phyloP scores from a whole-genome alignment of 2,888 invertebrate genomes.

The Tetrapedia diversipes region DNA sequence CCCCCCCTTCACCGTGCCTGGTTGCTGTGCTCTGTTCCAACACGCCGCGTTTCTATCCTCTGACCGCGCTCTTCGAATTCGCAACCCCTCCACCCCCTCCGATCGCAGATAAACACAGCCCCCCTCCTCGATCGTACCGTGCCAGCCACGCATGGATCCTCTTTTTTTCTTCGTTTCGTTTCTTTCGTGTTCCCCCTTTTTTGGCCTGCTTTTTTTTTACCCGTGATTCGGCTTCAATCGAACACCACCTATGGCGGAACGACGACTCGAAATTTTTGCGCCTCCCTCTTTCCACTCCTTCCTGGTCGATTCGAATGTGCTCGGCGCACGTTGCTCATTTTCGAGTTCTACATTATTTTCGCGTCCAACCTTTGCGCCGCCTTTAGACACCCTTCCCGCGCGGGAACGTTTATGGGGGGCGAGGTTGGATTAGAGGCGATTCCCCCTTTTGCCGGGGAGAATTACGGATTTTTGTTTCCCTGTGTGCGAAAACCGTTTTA shows the following conservation, averaged over 20 bases:
- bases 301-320: conserved; percentile 32
- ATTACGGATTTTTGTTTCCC: not conserved
- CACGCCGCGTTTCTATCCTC: conserved; percentile 51
- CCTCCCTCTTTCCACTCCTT: conserved; percentile 32
- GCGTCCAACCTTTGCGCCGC: not conserved
- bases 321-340: conserved; percentile 32
- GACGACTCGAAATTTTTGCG: conserved; percentile 55
- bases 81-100: conserved; percentile 14
- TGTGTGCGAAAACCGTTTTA: no score
- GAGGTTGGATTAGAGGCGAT: no score
- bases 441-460: not conserved
- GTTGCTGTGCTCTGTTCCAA: conserved; percentile 46
- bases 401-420: not conserved
- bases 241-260: conserved; percentile 54
- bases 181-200: not conserved
- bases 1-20: conserved; percentile 48
- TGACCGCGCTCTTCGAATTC: conserved; percentile 55
- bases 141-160: conserved; percentile 11
- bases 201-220: conserved; percentile 43
- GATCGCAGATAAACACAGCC: no score
- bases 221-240: conserved; percentile 63
- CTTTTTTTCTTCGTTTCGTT: conserved; percentile 1
- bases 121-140: no score
- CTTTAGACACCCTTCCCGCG: not conserved
- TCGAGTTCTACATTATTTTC: conserved; percentile 28